Conservation (phyloP, 1,140 invertebrate genomes). For the Macrobrachium nipponense region DNA sequence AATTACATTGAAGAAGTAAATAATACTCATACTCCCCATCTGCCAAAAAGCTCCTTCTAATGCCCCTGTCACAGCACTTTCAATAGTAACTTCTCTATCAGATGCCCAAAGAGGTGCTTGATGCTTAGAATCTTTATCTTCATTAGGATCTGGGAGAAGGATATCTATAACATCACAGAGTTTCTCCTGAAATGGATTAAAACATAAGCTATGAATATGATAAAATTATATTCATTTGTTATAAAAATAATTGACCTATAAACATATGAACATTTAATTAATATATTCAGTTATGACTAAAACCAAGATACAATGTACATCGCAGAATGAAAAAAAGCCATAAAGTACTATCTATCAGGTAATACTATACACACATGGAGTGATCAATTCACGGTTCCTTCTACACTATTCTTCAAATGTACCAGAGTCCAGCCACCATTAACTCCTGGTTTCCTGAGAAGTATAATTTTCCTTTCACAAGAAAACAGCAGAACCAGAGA, state of each 20-base stretch:
- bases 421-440: no score
- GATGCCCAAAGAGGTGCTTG: slow-evolving; percentile 66
- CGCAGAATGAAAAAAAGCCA: no score
- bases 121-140: slow-evolving; percentile 33
- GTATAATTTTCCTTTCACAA: no score
- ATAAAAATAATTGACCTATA: not conserved
- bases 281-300: no score
- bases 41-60: slow-evolving; percentile 79
- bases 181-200: slow-evolving; percentile 39
- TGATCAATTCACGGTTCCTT: no score
- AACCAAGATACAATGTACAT: no score
- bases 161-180: slow-evolving; percentile 59
- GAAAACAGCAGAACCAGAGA: no score
- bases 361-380: no score
- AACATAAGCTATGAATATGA: not conserved
- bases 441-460: no score
- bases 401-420: no score
- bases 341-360: no score
- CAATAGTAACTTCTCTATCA: slow-evolving; percentile 69
- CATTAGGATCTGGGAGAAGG: slow-evolving; percentile 46
- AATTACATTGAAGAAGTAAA: not conserved
- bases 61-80: slow-evolving; percentile 79
- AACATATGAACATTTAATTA: no score
- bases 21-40: slow-evolving; percentile 72
- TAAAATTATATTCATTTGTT: not conserved